phyloP scores from a whole-genome alignment of 2,113 vertebrate species.

The Hydrolagus affinis region DNA sequence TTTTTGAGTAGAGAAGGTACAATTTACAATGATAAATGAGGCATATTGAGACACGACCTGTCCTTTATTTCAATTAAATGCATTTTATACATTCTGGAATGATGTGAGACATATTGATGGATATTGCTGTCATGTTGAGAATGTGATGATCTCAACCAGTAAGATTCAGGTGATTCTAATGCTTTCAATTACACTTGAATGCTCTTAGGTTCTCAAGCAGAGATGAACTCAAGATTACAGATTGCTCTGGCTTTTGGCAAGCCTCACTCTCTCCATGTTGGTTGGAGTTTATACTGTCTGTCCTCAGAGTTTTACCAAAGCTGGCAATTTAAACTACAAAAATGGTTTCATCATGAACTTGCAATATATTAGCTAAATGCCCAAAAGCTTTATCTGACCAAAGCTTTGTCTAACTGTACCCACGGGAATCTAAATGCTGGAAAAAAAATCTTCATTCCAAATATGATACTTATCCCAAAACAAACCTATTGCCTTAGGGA shows the following conservation, averaged over 20 bases:
- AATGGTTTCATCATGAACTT: not conserved
- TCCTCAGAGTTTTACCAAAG: not conserved
- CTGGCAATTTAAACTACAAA: constrained; percentile 2
- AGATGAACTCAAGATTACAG: not conserved
- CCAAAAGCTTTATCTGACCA: not conserved
- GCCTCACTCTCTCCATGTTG: not conserved
- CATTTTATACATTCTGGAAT: not conserved
- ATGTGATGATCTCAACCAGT: not conserved
- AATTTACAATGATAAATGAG: constrained; percentile 2
- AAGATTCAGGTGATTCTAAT: not conserved
- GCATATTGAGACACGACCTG: not conserved
- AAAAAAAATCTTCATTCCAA: too few relatives aligned
- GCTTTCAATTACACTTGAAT: not conserved
- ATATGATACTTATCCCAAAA: not conserved
- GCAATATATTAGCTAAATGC: not conserved
- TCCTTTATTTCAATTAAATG: constrained; percentile 19
- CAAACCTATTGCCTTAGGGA: not conserved
- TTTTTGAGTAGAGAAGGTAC: not conserved
- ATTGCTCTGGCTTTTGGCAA: not conserved
- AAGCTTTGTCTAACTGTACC: not conserved
- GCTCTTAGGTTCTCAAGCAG: not conserved
- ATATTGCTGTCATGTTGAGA: not conserved
- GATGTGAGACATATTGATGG: not conserved
- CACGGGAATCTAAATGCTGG: too few relatives aligned
- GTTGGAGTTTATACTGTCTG: not conserved